Evolutionary conservation across 2,113 vertebrate genomes (phyloP).

Genomic region (Ophthalmotilapia sp.): DNA sequence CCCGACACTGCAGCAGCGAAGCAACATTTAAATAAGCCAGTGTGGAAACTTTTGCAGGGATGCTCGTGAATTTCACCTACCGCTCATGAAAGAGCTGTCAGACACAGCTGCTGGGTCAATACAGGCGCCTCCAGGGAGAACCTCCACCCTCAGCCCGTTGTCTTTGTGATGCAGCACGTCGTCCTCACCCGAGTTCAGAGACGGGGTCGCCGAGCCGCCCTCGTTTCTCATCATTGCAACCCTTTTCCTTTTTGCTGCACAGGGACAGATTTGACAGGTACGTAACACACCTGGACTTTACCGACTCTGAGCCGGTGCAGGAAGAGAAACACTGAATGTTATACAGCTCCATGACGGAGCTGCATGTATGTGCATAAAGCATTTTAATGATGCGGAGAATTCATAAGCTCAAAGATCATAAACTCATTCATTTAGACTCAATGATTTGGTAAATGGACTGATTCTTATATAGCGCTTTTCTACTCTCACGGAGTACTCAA

Average conservation of each 20-base stretch:
- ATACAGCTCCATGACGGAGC: not conserved
- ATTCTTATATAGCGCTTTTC: too few species aligned
- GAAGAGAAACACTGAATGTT: not conserved
- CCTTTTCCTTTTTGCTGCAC: conserved; percentile 44
- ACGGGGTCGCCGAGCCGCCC: not conserved
- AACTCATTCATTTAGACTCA: not conserved
- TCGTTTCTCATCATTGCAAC: conserved; percentile 1
- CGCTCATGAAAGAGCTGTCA: conserved; percentile 41
- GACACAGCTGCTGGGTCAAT: conserved; percentile 14
- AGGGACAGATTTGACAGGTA: not conserved
- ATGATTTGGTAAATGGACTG: too few species aligned
- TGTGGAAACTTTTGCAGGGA: rapidly evolving
- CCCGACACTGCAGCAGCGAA: conserved; percentile 24
- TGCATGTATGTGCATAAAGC: not conserved
- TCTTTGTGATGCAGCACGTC: conserved; percentile 22
- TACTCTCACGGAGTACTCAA: too few species aligned
- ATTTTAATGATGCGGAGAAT: rapidly evolving
- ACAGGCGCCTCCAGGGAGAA: conserved; percentile 16
- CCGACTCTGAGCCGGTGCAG: not conserved
- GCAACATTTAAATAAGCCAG: not conserved
- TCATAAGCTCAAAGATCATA: not conserved
- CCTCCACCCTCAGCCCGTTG: conserved; percentile 29
- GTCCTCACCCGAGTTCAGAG: conserved; percentile 38
- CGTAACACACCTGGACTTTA: not conserved
- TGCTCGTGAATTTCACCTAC: not conserved